These are phyloP conservation scores for Agrochola litura DNA, from an alignment of 2,888 invertebrate species.

Conservation along the genomic window DNA sequence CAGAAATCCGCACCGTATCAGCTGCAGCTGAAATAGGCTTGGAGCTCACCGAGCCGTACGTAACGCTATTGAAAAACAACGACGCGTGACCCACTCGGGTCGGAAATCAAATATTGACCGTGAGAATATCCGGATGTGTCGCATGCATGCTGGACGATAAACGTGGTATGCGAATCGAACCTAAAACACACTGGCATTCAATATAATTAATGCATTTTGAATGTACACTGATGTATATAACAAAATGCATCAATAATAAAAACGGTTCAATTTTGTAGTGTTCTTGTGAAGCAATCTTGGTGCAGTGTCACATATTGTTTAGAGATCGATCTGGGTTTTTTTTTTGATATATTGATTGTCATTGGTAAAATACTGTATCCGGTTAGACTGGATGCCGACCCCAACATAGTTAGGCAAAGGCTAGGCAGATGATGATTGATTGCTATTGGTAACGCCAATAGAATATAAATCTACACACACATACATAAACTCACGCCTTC, in stretches of 20 bases:
- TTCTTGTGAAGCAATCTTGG: background rate
- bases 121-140: slow-evolving; percentile 27
- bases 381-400: background rate
- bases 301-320: background rate
- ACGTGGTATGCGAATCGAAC: background rate
- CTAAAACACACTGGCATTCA: slow-evolving; percentile 35
- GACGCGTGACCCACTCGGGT: slow-evolving; percentile 59
- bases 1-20: slow-evolving; percentile 22
- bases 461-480: background rate
- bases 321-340: no score
- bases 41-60: slow-evolving; percentile 17
- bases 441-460: background rate
- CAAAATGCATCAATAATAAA: slow-evolving; percentile 12
- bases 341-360: background rate
- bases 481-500: no score
- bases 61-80: slow-evolving; percentile 66
- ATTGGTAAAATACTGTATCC: background rate
- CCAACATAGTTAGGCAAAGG: background rate
- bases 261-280: background rate
- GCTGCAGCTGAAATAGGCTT: slow-evolving; percentile 22
- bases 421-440: background rate
- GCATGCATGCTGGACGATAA: slow-evolving; percentile 1
- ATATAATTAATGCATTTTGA: slow-evolving; percentile 34
- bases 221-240: slow-evolving; percentile 14
- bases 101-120: slow-evolving; percentile 72